Conservation (phyloP, 2,888 invertebrate species). For the Agelastica alni region DNA sequence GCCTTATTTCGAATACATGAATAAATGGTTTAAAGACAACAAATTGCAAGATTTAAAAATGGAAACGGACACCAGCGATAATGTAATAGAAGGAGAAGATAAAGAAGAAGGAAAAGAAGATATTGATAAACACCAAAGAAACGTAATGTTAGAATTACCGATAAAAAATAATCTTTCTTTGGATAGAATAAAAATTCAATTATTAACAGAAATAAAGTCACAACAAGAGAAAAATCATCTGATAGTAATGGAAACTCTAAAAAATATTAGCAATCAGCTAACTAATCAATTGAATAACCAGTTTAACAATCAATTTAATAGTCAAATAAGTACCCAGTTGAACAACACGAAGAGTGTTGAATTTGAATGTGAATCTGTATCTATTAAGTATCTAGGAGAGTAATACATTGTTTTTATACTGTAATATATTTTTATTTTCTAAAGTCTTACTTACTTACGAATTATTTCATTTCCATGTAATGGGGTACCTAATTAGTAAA, state of each 20-base stretch:
- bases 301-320: not conserved
- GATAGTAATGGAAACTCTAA: slow-evolving; percentile 29
- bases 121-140: not conserved
- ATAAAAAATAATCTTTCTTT: slow-evolving; percentile 29
- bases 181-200: slow-evolving; percentile 33
- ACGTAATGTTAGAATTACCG: slow-evolving; percentile 4
- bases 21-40: slow-evolving; percentile 38
- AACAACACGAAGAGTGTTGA: slow-evolving; percentile 4
- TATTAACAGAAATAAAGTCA: slow-evolving; percentile 32
- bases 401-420: slow-evolving; percentile 1
- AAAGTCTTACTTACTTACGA: not conserved
- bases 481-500: too few species aligned
- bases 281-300: not conserved
- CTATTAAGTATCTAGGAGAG: slow-evolving; percentile 7
- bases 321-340: too few species aligned
- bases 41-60: slow-evolving; percentile 28
- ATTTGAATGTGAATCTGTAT: not conserved
- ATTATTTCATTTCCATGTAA: too few species aligned
- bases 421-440: slow-evolving; percentile 2
- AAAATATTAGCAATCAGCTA: slow-evolving; percentile 22
- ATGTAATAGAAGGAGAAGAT: slow-evolving; percentile 28
- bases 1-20: slow-evolving; percentile 42
- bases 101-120: slow-evolving; percentile 22
- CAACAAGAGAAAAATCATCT: slow-evolving; percentile 32
- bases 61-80: slow-evolving; percentile 20